Percentiles rank a stretch among this genome's conserved stretches.
These are phyloP conservation scores for Piliocolobus tephrosceles DNA, from an alignment of 2,113 vertebrate species.

Conservation along the genomic window DNA sequence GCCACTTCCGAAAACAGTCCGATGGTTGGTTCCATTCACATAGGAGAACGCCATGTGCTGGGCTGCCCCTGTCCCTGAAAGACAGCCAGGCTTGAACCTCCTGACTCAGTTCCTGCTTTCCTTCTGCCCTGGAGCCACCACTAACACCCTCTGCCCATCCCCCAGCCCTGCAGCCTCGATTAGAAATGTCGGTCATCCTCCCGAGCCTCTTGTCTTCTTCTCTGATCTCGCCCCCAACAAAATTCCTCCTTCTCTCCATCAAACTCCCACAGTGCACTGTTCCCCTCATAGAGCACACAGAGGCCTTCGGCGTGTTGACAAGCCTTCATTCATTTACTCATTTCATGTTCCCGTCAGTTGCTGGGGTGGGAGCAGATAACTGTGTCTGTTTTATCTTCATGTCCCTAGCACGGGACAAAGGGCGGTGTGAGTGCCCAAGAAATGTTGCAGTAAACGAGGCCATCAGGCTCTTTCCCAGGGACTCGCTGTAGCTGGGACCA, in stretches of 20 bases:
- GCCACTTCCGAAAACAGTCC: background rate
- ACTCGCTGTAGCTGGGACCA: background rate
- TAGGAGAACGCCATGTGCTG: background rate
- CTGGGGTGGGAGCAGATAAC: background rate
- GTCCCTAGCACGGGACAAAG: background rate
- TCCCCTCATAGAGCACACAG: background rate
- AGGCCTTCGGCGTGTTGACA: background rate
- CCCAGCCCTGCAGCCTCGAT: background rate
- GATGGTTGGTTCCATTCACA: background rate
- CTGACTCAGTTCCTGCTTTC: background rate
- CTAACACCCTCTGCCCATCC: background rate
- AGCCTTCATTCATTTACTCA: background rate
- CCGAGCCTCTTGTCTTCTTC: background rate
- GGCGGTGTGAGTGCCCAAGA: background rate
- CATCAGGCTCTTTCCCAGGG: background rate
- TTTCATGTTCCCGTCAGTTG: background rate
- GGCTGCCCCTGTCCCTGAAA: background rate
- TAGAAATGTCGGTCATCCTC: background rate
- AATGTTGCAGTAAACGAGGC: background rate
- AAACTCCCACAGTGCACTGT: background rate
- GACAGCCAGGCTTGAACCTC: background rate
- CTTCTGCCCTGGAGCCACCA: background rate
- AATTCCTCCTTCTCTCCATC: background rate
- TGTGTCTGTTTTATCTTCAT: constrained; percentile 23
- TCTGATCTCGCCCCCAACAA: background rate